Conservation (phyloP, 2,888 invertebrate genomes). For the Nephrotoma guestfalica region DNA sequence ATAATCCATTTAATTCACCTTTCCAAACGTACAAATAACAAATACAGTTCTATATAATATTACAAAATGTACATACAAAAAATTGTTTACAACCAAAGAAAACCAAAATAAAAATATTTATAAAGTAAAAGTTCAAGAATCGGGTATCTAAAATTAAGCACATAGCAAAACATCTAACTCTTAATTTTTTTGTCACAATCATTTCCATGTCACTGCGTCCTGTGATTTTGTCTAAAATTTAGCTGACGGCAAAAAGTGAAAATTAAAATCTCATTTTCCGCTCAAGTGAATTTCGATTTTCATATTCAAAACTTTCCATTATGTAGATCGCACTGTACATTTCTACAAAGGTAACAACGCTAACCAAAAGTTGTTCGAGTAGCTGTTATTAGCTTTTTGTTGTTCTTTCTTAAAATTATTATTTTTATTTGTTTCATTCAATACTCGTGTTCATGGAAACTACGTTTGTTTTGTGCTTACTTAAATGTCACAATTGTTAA, state of each 20-base stretch:
- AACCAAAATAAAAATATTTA: not conserved
- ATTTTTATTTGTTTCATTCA: not conserved
- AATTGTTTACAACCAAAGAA: not conserved
- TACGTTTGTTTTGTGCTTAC: not conserved
- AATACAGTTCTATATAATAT: too few relatives aligned
- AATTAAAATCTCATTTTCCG: not conserved
- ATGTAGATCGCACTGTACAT: not conserved
- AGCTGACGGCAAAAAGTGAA: not conserved
- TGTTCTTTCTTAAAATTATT: not conserved
- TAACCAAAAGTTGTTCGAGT: not conserved
- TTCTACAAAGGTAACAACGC: not conserved
- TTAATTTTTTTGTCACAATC: not conserved
- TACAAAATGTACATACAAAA: not conserved
- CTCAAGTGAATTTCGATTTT: not conserved
- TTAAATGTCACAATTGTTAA: not conserved
- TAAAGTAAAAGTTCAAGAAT: not conserved
- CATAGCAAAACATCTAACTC: not conserved
- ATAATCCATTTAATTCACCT: not conserved
- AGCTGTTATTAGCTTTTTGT: not conserved
- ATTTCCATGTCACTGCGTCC: not conserved
- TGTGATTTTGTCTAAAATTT: not conserved
- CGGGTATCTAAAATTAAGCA: not conserved
- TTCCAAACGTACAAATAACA: not conserved
- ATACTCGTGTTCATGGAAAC: constrained; percentile 2
- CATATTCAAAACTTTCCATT: not conserved